Percentiles rank a stretch among this genome's conserved stretches.
Conservation (phyloP, 2,797 vertebrate genomes). For the Catamblyrhynchus diadema region DNA sequence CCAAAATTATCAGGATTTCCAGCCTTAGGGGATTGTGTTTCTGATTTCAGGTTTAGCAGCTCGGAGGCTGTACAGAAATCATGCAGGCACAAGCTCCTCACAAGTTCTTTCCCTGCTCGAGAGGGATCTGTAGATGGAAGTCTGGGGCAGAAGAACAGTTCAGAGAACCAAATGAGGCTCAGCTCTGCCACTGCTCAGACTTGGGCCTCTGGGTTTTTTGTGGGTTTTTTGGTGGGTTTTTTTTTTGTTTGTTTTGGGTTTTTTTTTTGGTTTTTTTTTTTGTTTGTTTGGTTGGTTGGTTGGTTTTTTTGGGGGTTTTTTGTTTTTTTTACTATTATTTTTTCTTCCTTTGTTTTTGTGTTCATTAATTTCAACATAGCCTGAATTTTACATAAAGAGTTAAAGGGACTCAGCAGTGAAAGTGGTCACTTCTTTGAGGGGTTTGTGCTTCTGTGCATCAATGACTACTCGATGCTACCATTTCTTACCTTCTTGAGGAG, state of each 20-base stretch:
- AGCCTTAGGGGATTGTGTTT: background rate
- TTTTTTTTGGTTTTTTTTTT: too few relatives aligned
- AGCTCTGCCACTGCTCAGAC: background rate
- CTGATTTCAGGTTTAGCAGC: background rate
- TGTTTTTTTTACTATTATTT: background rate
- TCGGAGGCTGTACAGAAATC: background rate
- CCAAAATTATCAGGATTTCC: background rate
- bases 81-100: fast-evolving
- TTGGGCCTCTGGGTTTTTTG: background rate
- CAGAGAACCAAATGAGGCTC: background rate
- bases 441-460: background rate
- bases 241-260: too few relatives aligned
- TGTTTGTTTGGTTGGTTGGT: too few relatives aligned
- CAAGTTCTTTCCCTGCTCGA: background rate
- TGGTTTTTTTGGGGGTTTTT: background rate
- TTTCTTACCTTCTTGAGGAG: background rate
- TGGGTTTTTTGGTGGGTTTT: too few relatives aligned
- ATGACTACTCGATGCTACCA: background rate
- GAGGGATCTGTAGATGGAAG: background rate
- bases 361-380: background rate
- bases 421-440: background rate
- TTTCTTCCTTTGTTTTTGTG: background rate
- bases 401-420: background rate
- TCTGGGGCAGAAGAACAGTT: background rate
- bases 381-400: background rate